These are phyloP conservation scores for Cantharis lateralis DNA, from an alignment of 2,888 invertebrate genomes.

Conservation along the genomic window DNA sequence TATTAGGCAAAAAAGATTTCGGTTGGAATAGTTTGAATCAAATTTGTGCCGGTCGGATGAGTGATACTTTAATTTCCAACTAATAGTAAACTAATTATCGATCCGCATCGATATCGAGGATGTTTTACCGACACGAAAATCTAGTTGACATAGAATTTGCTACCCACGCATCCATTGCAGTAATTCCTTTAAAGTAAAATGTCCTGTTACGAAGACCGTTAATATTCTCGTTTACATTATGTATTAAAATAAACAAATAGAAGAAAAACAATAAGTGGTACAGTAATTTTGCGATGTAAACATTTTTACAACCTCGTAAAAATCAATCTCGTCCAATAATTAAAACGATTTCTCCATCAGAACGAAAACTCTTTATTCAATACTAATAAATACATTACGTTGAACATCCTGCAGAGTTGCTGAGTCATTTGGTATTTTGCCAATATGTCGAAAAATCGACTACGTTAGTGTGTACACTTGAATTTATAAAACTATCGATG, in stretches of 20 bases:
- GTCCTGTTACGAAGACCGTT: neutral
- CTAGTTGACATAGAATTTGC: neutral
- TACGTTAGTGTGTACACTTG: neutral
- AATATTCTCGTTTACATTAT: neutral
- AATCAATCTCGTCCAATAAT: neutral
- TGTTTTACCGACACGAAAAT: neutral
- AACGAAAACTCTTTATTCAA: neutral
- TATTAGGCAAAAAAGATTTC: neutral
- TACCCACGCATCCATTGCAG: neutral
- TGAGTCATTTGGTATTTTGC: constrained; percentile 1
- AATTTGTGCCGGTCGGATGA: neutral
- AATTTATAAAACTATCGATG: neutral
- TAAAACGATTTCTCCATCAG: neutral
- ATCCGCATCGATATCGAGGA: neutral
- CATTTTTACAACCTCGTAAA: neutral
- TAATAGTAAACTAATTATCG: neutral
- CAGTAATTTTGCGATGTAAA: neutral
- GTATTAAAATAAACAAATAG: neutral
- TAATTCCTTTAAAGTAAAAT: neutral
- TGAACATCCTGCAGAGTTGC: neutral
- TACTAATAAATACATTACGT: neutral
- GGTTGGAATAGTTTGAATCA: neutral
- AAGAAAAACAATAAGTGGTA: neutral
- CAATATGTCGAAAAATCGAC: constrained; percentile 3
- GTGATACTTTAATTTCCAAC: neutral